Conservation (phyloP, 2,113 vertebrate species). For the Platysteira castanea region DNA sequence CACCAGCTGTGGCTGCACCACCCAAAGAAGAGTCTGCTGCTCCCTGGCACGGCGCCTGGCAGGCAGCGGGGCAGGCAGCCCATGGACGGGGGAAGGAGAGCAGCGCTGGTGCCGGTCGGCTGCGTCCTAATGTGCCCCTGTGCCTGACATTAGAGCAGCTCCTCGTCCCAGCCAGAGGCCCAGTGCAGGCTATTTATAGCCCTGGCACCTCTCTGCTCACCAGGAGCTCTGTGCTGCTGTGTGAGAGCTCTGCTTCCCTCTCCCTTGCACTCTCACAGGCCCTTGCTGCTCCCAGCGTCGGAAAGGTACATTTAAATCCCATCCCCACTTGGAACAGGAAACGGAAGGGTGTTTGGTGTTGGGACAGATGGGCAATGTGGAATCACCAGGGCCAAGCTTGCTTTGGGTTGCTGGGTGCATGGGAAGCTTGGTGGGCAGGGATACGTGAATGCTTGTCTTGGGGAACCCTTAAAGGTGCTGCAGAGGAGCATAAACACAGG, state of each 20-base stretch:
- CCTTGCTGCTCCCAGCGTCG: background rate
- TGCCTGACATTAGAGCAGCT: background rate
- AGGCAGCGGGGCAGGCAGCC: background rate
- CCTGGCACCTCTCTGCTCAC: background rate
- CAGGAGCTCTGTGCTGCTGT: background rate
- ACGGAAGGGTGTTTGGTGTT: background rate
- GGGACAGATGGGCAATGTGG: background rate
- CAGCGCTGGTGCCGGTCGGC: accelerated
- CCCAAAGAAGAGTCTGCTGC: background rate
- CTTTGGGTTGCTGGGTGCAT: background rate
- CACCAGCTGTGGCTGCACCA: background rate
- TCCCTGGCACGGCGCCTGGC: background rate
- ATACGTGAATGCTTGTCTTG: background rate
- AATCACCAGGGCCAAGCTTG: background rate
- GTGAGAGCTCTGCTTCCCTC: background rate
- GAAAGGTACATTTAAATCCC: conserved; percentile 31
- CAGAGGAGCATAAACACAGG: background rate
- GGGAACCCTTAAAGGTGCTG: background rate
- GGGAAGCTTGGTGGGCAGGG: background rate
- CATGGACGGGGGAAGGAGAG: background rate
- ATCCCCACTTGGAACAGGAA: background rate
- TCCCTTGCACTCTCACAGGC: background rate
- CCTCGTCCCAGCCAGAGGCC: background rate
- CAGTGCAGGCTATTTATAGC: background rate
- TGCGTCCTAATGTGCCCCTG: background rate